Base-by-base conservation (phyloP, 1,140 invertebrate genomes). In the Brachionus rotundiformis region DNA sequence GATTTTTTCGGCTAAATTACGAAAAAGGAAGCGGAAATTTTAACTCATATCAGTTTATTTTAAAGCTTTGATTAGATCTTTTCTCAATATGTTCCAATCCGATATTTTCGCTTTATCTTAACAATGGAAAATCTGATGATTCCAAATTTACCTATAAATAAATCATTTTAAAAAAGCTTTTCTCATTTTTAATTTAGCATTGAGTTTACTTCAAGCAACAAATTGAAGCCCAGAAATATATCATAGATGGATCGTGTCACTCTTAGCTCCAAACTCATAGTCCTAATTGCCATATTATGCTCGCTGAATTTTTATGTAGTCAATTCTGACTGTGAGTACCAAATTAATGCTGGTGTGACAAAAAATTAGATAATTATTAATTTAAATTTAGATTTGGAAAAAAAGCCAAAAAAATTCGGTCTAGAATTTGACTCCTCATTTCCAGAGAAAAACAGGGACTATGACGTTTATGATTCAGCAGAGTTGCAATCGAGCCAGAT, bases 21-120 rank as follows among this genome's bases (percentile, higher is more conserved):
- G 23, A 63, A 63, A 63, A 63, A 5, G 61, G 61, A 63, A 63
- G 61, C 61, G 61, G 61, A 63, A 63, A 63, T 63, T 63, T 63
- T 63, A 63, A 33, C n/a, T 63, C 29, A 29, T 63, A 63, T 29
- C 29, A 29, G 61, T 13, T 6, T 13, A 29, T 13, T 27, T 29
- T n/a, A 29, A 63, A 33, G 25, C 61, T 31, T 29, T 63, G 25
- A 63, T 63, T 63, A 29, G 13, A 29, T 33, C 61, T 29, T 63
- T 63, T 63, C 25, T 27, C 61, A 31, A 31, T 29, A 39, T 41
- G 39, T 41, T 41, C 10, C 49, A 63, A 63, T 27, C 61, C 11
- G 5, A 23, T 59, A n/a, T 19, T 59, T 59, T 59, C 29, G 29
- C 11, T 16, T 63, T 63, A 29, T 63, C 29, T 63, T 4, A 13